Percentiles rank a stretch among this genome's conserved stretches.
Conservation (phyloP, 2,797 vertebrate genomes). For the Pangasius krempfi region DNA sequence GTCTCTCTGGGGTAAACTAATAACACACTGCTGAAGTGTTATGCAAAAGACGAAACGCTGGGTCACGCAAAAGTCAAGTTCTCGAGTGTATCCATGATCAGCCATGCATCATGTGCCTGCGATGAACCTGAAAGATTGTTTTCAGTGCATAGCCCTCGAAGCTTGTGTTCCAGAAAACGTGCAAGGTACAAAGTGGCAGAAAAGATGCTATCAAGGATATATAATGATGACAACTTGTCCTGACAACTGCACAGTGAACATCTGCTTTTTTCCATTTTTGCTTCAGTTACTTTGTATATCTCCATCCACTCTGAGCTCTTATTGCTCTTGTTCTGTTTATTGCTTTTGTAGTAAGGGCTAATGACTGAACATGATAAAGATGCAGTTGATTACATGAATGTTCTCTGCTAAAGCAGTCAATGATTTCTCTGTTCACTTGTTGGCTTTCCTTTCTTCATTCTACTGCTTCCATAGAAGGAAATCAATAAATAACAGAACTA, state of each 20-base stretch:
- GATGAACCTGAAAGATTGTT: neutral
- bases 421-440: conserved; percentile 24
- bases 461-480: neutral
- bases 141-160: neutral
- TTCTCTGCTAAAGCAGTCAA: conserved; percentile 32
- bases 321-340: conserved; percentile 16
- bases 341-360: conserved; percentile 20
- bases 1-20: conserved; percentile 36
- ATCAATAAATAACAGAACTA: neutral
- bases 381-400: conserved; percentile 14
- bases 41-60: neutral
- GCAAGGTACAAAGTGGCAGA: neutral
- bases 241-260: neutral
- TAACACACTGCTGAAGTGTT: neutral
- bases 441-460: conserved; percentile 16
- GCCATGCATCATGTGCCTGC: neutral
- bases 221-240: neutral
- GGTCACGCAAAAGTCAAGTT: conserved; percentile 20
- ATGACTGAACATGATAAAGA: conserved; percentile 3
- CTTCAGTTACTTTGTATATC: neutral
- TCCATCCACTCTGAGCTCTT: neutral
- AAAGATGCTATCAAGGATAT: neutral
- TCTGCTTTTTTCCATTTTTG: conserved; percentile 1
- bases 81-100: conserved; percentile 10
- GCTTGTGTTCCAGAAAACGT: conserved; percentile 1